A percentile compares a stretch with the other conserved stretches of the same genome.
Conservation (phyloP, 2,888 invertebrate genomes). For the Desoria tigrina region DNA sequence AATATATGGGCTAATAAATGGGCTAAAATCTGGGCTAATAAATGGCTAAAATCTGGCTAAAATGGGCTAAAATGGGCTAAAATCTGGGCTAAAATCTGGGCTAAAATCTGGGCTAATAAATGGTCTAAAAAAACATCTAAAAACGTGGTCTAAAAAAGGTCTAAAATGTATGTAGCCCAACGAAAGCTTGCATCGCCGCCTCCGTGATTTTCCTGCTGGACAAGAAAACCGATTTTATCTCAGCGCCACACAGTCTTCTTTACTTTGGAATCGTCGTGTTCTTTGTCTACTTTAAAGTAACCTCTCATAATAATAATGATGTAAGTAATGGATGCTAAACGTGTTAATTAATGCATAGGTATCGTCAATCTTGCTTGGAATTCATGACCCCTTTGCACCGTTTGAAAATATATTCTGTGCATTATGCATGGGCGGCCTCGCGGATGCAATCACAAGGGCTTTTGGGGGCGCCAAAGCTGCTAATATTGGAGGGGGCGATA, state of each 20-base stretch:
- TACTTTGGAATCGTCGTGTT: slow-evolving; percentile 97
- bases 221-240: slow-evolving; percentile 93
- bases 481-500: slow-evolving; percentile 41
- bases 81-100: too few species aligned
- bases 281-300: slow-evolving; percentile 91
- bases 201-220: slow-evolving; percentile 95
- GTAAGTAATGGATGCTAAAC: too few species aligned
- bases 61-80: too few species aligned
- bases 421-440: slow-evolving; percentile 94
- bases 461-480: slow-evolving; percentile 62
- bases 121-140: too few species aligned
- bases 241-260: slow-evolving; percentile 93
- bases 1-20: too few species aligned
- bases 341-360: slow-evolving; percentile 62
- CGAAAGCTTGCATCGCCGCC: slow-evolving; percentile 93
- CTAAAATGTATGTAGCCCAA: slow-evolving; percentile 82
- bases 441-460: slow-evolving; percentile 92
- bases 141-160: too few species aligned
- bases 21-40: too few species aligned
- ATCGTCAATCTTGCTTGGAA: slow-evolving; percentile 91
- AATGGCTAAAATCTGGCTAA: too few species aligned
- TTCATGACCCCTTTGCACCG: slow-evolving; percentile 97
- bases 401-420: slow-evolving; percentile 98
- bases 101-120: too few species aligned
- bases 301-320: too few species aligned